These are phyloP conservation scores for Brachypodius melanocephalos DNA, from an alignment of 2,113 vertebrate species.

Conservation along the genomic window DNA sequence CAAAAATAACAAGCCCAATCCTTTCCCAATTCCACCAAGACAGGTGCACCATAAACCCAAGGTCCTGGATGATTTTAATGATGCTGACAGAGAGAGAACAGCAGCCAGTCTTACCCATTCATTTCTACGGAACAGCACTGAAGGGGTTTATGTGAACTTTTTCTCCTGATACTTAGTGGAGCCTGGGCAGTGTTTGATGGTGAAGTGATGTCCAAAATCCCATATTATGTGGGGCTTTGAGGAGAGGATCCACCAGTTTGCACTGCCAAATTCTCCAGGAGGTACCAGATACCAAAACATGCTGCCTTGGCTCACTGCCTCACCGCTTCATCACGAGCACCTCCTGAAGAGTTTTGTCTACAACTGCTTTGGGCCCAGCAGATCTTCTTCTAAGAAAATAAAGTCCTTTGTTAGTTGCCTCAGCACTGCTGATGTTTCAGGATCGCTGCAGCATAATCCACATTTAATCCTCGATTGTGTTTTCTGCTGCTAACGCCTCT, in stretches of 20 bases:
- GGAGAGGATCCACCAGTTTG: background rate
- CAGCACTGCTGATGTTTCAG: background rate
- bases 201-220: background rate
- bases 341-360: background rate
- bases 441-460: background rate
- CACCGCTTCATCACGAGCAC: background rate
- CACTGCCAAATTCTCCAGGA: background rate
- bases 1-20: background rate
- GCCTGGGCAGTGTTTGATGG: background rate
- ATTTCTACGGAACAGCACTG: background rate
- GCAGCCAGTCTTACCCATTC: background rate
- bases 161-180: background rate
- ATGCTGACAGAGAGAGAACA: background rate
- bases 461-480: conserved; percentile 4
- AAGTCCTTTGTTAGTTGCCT: background rate
- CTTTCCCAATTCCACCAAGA: background rate
- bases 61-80: background rate
- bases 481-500: background rate
- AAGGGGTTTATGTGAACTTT: background rate
- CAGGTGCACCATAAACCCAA: background rate
- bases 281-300: background rate
- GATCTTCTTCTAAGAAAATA: background rate
- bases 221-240: background rate
- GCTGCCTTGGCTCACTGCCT: background rate
- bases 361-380: background rate